These are phyloP conservation scores for Myrmecobius fasciatus DNA, from an alignment of 2,113 vertebrate species.

Conservation along the genomic window DNA sequence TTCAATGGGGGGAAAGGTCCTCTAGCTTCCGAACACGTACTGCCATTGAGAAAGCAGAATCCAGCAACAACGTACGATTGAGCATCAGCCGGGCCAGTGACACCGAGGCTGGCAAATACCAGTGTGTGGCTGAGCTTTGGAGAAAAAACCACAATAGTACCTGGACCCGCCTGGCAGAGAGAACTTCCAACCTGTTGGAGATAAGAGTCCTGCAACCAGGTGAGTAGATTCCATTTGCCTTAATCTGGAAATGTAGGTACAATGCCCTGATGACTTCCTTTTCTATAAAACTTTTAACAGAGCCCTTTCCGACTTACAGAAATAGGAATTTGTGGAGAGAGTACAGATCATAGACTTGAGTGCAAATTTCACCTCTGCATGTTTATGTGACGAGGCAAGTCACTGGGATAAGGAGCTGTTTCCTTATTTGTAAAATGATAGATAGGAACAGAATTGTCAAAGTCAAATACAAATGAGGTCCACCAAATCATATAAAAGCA, in stretches of 20 bases:
- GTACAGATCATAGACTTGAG: neutral
- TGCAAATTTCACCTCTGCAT: neutral
- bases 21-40: slow-evolving; percentile 91
- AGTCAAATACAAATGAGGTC: neutral
- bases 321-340: neutral
- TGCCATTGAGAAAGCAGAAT: slow-evolving; percentile 92
- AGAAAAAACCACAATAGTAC: slow-evolving; percentile 92
- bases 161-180: slow-evolving; percentile 92
- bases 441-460: neutral
- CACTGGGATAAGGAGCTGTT: neutral
- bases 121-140: slow-evolving; percentile 94
- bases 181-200: slow-evolving; percentile 95
- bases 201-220: slow-evolving; percentile 95
- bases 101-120: slow-evolving; percentile 95
- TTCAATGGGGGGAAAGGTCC: slow-evolving; percentile 94
- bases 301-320: neutral
- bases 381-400: neutral
- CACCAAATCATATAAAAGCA: neutral
- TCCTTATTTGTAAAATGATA: neutral
- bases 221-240: slow-evolving; percentile 65
- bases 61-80: slow-evolving; percentile 95
- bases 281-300: neutral
- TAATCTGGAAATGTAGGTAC: neutral
- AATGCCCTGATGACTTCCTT: neutral
- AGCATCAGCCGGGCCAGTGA: slow-evolving; percentile 94